Base-by-base conservation (phyloP, 2,888 invertebrate genomes). In the Aphrophora alni region DNA sequence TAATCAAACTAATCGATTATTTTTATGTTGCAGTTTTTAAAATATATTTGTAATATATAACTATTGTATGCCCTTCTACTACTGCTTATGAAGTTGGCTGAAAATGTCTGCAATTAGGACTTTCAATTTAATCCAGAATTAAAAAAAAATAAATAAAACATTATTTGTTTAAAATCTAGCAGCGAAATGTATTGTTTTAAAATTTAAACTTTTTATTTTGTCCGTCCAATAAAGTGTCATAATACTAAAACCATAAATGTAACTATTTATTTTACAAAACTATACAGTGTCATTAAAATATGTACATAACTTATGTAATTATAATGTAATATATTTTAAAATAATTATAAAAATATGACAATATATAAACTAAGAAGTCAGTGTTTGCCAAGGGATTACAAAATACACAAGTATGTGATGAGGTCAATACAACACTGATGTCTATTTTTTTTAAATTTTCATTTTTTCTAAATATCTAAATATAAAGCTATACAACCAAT, bases 271-370 rank as follows among this genome's bases (percentile, higher is more conserved):
- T 8, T 59, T 21, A 59, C 59, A 59, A 59, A 59, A 59, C 59
- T 59, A 59, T 59, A 59, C 21, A 59, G 59, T 8, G 1, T 59
- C 21, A 59, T 21, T 59, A 59, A 59, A 59, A 59, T 59, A 59
- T 59, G 59, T 59, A 59, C 59, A 59, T 21, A 59, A 59, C 21
- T 21, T 59, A 33, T 33, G 3, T 8, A 33, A 33, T 33, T 33
- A 33, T 33, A 33, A 33, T 33, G 33, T 8, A 33, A 33, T 59
- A 59, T 10, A 59, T 59, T 59, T 59, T 44, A 44, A 59, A 59
- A 21, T 59, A 59, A 59, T 59, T 59, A 59, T 59, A 59, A 59
- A 59, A 59, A 59, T 59, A 59, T 59, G n/a, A 21, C 59, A 59
- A 21, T 59, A 59, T 21, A 59, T 21, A 59, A 59, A 59, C 59